These are phyloP conservation scores for Drosophila flavopinicola DNA, from an alignment of 2,888 invertebrate genomes.

Conservation along the genomic window DNA sequence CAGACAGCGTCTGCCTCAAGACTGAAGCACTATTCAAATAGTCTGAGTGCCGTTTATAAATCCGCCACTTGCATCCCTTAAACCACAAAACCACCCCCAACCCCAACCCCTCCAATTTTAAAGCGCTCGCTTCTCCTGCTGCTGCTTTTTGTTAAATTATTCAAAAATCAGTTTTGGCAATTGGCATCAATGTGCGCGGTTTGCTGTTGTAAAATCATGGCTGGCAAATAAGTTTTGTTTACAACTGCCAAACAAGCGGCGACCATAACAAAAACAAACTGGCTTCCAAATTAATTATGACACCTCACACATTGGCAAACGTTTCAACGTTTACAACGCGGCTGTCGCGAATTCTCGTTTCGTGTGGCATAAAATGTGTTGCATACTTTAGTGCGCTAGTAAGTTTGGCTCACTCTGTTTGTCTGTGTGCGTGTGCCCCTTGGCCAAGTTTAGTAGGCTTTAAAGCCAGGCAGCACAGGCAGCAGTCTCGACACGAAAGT, in stretches of 20 bases:
- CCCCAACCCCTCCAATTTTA: conserved; percentile 1
- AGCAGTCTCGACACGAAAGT: conserved; percentile 44
- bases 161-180: conserved; percentile 26
- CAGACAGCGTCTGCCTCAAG: conserved; percentile 39
- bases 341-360: neutral
- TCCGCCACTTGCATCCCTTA: neutral
- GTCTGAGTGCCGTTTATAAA: conserved; percentile 64
- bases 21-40: conserved; percentile 67
- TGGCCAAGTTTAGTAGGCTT: conserved; percentile 43
- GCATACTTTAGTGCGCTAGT: conserved; percentile 67
- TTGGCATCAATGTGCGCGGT: conserved; percentile 31
- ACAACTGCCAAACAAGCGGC: conserved; percentile 47
- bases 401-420: conserved; percentile 29
- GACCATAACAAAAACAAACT: conserved; percentile 52
- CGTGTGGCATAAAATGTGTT: conserved; percentile 49
- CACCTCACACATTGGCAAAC: conserved; percentile 42
- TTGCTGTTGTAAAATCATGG: conserved; percentile 40
- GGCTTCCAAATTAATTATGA: conserved; percentile 72
- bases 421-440: conserved; percentile 1
- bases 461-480: conserved; percentile 27
- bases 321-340: conserved; percentile 8
- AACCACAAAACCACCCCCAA: neutral
- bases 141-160: conserved; percentile 30
- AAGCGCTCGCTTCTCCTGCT: conserved; percentile 2
- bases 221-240: conserved; percentile 52